Conservation (phyloP, 2,888 invertebrate genomes). For the Theristus sp. region DNA sequence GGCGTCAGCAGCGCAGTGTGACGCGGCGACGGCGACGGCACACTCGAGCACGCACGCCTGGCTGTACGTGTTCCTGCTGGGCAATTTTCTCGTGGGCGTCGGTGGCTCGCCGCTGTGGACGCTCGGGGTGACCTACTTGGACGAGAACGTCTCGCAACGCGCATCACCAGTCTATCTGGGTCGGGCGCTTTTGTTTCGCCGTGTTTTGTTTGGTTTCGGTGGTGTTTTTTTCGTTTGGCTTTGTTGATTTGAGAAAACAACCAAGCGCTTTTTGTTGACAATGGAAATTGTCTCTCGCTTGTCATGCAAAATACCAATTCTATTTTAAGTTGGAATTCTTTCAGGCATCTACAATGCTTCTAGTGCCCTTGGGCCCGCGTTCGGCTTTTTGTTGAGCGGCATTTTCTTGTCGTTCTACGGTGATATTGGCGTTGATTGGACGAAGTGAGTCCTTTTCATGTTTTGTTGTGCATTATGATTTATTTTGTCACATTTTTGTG, state of each 20-base stretch:
- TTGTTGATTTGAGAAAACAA: no score
- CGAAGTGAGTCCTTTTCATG: background rate
- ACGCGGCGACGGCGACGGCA: no score
- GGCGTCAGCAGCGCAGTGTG: no score
- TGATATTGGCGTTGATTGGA: background rate
- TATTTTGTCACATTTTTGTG: background rate
- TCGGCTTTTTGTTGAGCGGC: constrained; percentile 61
- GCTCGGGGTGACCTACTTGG: constrained; percentile 60
- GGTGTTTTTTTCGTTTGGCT: no score
- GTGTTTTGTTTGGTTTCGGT: background rate
- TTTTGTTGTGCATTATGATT: background rate
- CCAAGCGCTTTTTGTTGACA: no score
- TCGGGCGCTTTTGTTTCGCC: constrained; percentile 33
- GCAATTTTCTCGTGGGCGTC: constrained; percentile 59
- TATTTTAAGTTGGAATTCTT: no score
- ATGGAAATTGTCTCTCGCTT: no score
- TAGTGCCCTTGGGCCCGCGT: constrained; percentile 56
- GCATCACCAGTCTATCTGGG: constrained; percentile 64
- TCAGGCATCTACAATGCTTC: constrained; percentile 59
- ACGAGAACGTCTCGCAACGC: constrained; percentile 61
- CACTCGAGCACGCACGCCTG: background rate
- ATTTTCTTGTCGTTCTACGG: constrained; percentile 51
- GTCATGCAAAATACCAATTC: no score
- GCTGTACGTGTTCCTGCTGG: constrained; percentile 43
- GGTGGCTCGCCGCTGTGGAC: constrained; percentile 67